Conservation (phyloP, 1,140 invertebrate genomes). For the Portunus trituberculatus region DNA sequence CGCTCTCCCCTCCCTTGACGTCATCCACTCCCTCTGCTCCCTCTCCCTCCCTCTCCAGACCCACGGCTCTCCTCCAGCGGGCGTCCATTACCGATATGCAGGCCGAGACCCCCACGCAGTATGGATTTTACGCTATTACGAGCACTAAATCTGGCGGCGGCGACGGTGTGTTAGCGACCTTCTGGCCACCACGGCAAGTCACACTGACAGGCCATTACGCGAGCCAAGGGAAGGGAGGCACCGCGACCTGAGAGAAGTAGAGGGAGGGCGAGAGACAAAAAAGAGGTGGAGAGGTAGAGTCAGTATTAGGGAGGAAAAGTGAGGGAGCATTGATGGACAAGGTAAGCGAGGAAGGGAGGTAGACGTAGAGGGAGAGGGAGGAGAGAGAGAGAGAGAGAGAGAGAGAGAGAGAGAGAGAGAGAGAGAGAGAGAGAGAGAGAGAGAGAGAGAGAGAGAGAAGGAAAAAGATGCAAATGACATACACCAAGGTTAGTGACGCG, state of each 20-base stretch:
- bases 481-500: background rate
- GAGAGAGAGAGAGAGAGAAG: background rate
- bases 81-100: background rate
- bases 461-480: background rate
- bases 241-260: background rate
- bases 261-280: background rate
- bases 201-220: background rate
- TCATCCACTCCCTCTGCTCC: too few species aligned
- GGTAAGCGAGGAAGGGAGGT: background rate
- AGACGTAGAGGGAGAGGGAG: background rate
- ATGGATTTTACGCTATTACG: constrained; percentile 13
- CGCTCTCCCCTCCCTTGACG: too few species aligned
- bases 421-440: constrained; percentile 33
- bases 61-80: background rate
- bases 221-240: background rate
- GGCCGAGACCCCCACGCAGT: background rate
- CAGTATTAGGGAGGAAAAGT: background rate
- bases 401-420: constrained; percentile 21
- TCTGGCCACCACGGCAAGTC: background rate
- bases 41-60: background rate
- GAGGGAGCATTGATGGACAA: background rate
- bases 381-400: background rate
- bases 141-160: background rate
- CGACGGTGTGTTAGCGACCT: background rate
- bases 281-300: background rate